These are phyloP conservation scores for Sus cebifrons DNA, from an alignment of 2,797 vertebrate species.

Conservation along the genomic window DNA sequence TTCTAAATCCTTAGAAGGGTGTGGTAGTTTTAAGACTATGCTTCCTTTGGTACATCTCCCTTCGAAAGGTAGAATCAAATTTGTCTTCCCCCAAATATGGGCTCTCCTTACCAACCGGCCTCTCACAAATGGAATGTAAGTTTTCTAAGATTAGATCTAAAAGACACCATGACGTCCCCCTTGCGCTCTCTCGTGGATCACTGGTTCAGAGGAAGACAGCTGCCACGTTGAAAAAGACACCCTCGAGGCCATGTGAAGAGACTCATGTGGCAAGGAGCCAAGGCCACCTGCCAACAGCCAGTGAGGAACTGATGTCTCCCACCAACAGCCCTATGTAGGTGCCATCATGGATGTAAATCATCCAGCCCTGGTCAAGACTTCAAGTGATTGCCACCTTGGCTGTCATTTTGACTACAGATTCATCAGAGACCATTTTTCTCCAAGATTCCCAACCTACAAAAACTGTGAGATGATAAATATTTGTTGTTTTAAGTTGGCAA, in stretches of 20 bases:
- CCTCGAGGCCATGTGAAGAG: neutral
- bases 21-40: constrained; percentile 11
- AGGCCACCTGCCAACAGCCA: neutral
- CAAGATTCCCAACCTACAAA: neutral
- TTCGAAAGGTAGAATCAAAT: neutral
- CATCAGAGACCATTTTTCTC: neutral
- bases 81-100: no score
- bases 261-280: neutral
- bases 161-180: neutral
- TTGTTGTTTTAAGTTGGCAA: neutral
- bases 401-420: neutral
- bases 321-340: neutral
- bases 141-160: neutral
- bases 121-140: constrained; percentile 5
- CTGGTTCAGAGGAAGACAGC: neutral
- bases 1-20: constrained; percentile 37
- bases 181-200: neutral
- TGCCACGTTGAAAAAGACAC: neutral
- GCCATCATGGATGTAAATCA: neutral
- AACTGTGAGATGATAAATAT: neutral
- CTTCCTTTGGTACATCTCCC: neutral
- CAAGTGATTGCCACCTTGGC: neutral
- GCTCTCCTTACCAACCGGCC: neutral
- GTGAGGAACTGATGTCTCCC: neutral
- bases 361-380: neutral